phyloP scores from a whole-genome alignment of 2,888 invertebrate genomes.

The Calameuta pallipes region DNA sequence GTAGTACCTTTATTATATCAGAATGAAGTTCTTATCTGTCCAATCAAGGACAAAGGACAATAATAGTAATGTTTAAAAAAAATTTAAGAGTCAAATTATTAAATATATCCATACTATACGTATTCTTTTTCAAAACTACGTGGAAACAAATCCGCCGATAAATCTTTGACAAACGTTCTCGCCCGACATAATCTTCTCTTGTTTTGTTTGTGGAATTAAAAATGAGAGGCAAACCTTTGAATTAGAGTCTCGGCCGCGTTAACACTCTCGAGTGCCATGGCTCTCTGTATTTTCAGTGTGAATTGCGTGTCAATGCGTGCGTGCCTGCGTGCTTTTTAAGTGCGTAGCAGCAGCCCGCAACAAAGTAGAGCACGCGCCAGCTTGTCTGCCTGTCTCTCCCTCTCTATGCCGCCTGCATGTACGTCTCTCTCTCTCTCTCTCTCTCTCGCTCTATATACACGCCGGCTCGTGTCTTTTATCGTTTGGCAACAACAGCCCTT shows the following conservation, averaged over 20 bases:
- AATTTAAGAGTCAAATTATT: not conserved
- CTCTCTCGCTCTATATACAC: not conserved
- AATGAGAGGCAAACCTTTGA: slow-evolving; percentile 64
- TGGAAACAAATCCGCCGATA: not conserved
- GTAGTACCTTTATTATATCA: not conserved
- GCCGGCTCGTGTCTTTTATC: not conserved
- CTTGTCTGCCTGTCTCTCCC: not conserved
- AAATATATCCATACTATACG: not conserved
- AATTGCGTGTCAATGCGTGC: slow-evolving; percentile 5
- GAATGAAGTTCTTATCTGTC: not conserved
- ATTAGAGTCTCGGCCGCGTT: slow-evolving; percentile 64
- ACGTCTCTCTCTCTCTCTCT: not conserved
- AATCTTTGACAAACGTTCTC: not conserved
- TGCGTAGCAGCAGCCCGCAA: not conserved
- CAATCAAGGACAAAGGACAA: not conserved
- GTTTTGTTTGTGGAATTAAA: slow-evolving; percentile 47
- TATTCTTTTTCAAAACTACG: not conserved
- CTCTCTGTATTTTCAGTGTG: slow-evolving; percentile 14
- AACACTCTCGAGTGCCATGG: slow-evolving; percentile 65
- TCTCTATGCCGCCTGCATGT: not conserved
- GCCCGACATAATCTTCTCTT: slow-evolving; percentile 14
- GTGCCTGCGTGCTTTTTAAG: slow-evolving; percentile 1
- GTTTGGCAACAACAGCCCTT: not conserved
- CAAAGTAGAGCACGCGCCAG: slow-evolving; percentile 1
- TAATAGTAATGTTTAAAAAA: not conserved